Base-by-base conservation (phyloP, 2,888 invertebrate species). In the Punctoribates punctum region DNA sequence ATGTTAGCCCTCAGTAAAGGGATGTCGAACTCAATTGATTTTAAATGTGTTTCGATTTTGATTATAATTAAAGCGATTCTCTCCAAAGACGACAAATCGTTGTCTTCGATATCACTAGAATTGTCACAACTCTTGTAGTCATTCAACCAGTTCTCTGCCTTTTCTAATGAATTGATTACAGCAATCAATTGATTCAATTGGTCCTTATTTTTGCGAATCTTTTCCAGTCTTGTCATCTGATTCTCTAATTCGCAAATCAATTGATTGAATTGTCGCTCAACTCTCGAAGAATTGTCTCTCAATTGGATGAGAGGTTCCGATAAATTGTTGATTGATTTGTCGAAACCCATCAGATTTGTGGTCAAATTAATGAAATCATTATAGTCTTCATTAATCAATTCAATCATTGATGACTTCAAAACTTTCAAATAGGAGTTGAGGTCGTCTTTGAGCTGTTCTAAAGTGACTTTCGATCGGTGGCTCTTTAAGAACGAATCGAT, bases 281-380 rank as follows among this genome's bases (percentile, higher is more conserved):
- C 38, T n/a, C 65, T 51, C 13, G 90, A 84, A 73, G 96, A 89
- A 88, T 96, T 94, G 82, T 90, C 90, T 82, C 90, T 89, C 75
- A 96, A 87, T 80, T 92, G 90, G 73, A 89, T 90, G 76, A 96
- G 86, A 62, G 96, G 95, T 74, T 88, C 86, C 82, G 91, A 89
- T 78, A 96, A 88, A 81, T 90, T 90, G 77, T 89, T 88, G 79
- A 96, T 94, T 38, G 91, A 90, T 82, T 92, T 91, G 85, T 94
- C 94, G 80, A 96, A 87, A 9, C 95, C 95, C 79, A 95, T 95
- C 80, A 98, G 87, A 84, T 96, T 96, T 67, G 94, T 94, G 6
- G 97, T 96, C 67, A 99, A 86, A 85, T 95, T 96, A 8, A 98
- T 96, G 85, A 98, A 98, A 84, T 97, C 96, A 3, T 94, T 95